These are phyloP conservation scores for Pheosia gnoma DNA, from an alignment of 2,888 invertebrate species.

Conservation along the genomic window DNA sequence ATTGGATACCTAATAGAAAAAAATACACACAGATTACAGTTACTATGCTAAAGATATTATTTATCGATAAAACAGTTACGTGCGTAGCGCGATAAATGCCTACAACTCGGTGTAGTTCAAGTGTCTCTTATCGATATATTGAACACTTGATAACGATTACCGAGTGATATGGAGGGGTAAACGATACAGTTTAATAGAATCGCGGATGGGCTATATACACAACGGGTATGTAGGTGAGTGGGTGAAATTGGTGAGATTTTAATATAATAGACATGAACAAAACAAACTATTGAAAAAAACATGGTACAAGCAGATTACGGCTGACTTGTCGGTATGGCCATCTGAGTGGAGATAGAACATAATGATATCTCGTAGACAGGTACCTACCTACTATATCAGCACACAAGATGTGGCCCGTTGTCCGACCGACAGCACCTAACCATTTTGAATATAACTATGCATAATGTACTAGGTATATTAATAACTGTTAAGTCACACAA, in stretches of 20 bases:
- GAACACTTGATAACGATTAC: constrained; percentile 42
- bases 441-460: too few relatives aligned
- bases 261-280: too few relatives aligned
- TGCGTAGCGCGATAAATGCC: constrained; percentile 20
- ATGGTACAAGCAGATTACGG: too few relatives aligned
- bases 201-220: not conserved
- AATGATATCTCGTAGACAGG: too few relatives aligned
- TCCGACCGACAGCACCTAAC: too few relatives aligned
- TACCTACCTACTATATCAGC: too few relatives aligned
- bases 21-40: constrained; percentile 14
- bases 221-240: constrained; percentile 5
- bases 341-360: too few relatives aligned
- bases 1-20: not conserved
- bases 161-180: constrained; percentile 25
- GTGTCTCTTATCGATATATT: constrained; percentile 52
- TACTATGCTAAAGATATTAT: constrained; percentile 15
- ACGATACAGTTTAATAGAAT: constrained; percentile 13
- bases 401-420: too few relatives aligned
- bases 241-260: not conserved
- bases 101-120: constrained; percentile 36
- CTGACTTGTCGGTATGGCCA: too few relatives aligned
- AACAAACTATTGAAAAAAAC: too few relatives aligned
- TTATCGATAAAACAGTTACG: constrained; percentile 7
- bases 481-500: too few relatives aligned
- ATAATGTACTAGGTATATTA: too few relatives aligned